Evolutionary conservation across 2,797 vertebrate species (phyloP), one percentile per base, ranked within the genome.

Genomic region (Hypotaenidia okinawae): DNA sequence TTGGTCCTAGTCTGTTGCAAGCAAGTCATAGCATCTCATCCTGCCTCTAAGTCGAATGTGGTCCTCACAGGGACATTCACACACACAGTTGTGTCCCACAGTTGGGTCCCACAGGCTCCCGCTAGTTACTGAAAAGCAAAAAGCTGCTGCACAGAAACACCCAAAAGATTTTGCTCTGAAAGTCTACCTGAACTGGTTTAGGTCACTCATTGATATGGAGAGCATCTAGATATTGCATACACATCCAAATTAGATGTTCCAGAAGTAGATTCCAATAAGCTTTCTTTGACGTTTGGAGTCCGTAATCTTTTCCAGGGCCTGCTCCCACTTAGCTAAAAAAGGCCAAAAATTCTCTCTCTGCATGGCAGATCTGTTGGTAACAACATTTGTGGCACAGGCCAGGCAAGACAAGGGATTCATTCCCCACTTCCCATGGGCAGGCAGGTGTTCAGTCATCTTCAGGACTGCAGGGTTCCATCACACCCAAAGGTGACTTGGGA

Each of bases 21-120:
- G 23, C 9, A 59, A 63, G 9, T 19, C 67, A 76, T 49, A 54
- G 13, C 23, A 17, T 37, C 51, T 83, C 47, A 47, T 54, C 1
- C 0, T 9, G 63, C 17, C 16, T 11, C 8, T 51, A 74, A 93
- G 30, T 9, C 0, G 0, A 72, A 66, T 47, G 13, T 62, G 23
- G 2, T 19, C 33, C 27, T 91, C 47, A 74, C n/a, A 67, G 45
- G 18, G 37, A 63, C n/a, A 70, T 63, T 52, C 33, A 58, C 28
- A 45, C 6, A 1, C 4, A 47, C 30, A 76, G 17, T 5, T n/a
- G n/a, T n/a, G n/a, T n/a, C n/a, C n/a, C n/a, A n/a, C 54, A 37
- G 0, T 47, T 47, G 69, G 57, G 24, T 13, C 24, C 37, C 35
- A 52, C 3, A 35, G 1, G 0, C 14, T 81, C 4, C 10, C 24